Conservation (phyloP, 2,113 vertebrate genomes). For the Ondatra zibethicus region DNA sequence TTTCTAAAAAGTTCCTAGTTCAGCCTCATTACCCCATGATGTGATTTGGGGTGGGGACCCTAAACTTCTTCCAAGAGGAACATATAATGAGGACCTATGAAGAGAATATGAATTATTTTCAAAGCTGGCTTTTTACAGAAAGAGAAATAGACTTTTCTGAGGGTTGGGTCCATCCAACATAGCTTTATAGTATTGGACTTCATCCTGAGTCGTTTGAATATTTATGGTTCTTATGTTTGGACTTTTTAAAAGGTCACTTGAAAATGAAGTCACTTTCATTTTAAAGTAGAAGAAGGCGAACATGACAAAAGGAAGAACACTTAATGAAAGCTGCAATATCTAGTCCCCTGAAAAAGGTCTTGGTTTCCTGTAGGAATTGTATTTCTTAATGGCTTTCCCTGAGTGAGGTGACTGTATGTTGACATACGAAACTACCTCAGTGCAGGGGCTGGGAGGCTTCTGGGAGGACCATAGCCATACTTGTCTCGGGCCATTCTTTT, state of each 20-base stretch:
- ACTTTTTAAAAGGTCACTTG: slow-evolving; percentile 83
- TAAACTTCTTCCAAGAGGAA: background rate
- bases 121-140: slow-evolving; percentile 40
- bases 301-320: slow-evolving; percentile 74
- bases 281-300: slow-evolving; percentile 59
- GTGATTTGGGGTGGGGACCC: background rate
- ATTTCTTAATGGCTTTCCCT: slow-evolving; percentile 73
- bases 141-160: slow-evolving; percentile 44
- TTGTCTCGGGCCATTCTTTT: background rate
- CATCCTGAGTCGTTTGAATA: slow-evolving; percentile 80
- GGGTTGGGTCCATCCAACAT: slow-evolving; percentile 43
- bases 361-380: slow-evolving; percentile 60
- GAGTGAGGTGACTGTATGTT: slow-evolving; percentile 53
- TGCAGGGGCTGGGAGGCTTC: background rate
- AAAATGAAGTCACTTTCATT: slow-evolving; percentile 80
- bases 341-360: slow-evolving; percentile 71
- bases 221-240: slow-evolving; percentile 76
- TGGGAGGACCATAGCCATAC: background rate
- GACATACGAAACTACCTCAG: slow-evolving; percentile 29
- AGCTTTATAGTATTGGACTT: slow-evolving; percentile 66
- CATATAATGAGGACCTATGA: slow-evolving; percentile 8
- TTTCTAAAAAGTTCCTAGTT: background rate
- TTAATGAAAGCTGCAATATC: slow-evolving; percentile 79
- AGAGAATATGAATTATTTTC: slow-evolving; percentile 51
- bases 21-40: background rate